Base-by-base conservation (phyloP, 2,888 invertebrate species). In the Dermolepida albohirtum region DNA sequence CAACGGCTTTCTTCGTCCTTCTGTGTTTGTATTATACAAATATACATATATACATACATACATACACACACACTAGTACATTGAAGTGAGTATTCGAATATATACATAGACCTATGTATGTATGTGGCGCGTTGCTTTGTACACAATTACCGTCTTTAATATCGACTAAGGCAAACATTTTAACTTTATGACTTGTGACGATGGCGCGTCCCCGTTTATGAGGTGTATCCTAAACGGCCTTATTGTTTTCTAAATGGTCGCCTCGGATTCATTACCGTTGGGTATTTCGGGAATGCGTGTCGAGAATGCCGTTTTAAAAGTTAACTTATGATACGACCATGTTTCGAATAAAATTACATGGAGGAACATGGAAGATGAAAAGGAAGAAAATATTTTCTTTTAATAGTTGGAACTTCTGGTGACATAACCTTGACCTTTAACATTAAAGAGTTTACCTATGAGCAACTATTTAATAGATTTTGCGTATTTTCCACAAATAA, bases 181-280 rank as follows among this genome's bases (percentile, higher is more conserved):
- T 62, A 62, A 47, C 27, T 62, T 62, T 62, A 62, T 34, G 59
- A 62, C 47, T 62, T 39, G 47, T 49, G 59, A 62, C 59, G 47
- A 29, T 62, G 49, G 29, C 59, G 29, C 59, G 59, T 62, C 59
- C 34, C 43, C 59, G 49, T 62, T 62, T 62, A 62, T 62, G 49
- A 62, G 59, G 59, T 49, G 59, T 62, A 62, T 62, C 59, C 47
- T 62, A 62, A 62, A 62, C 59, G 59, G 59, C 29, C 29, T 47
- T 62, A 62, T 62, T 62, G 59, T 62, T 62, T 62, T 62, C 59
- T 62, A 62, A 62, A 62, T 47, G 59, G 34, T 34, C 59, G 47
- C 47, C 11, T 16, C 59, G 59, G 47, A 62, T 47, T 62, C 49
- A 34, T 62, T 62, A 62, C 39, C 12, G 59, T 11, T 5, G 34